Evolutionary conservation across 64 coral and sea anemone genomes (phyloP).

Genomic region (Astreopora myriophthalma): DNA sequence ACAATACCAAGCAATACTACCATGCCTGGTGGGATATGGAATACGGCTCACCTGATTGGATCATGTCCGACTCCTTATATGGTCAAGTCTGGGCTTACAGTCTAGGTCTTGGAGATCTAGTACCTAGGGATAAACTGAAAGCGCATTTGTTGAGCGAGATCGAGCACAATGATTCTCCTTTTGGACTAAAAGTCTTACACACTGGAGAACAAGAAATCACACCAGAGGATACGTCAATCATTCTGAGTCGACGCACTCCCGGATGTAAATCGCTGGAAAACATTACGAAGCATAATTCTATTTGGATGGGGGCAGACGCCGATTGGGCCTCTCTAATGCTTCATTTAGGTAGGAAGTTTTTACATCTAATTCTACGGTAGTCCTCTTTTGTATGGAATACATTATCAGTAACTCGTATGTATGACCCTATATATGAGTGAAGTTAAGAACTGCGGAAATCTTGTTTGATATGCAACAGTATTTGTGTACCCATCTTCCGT

Average conservation of each 20-base stretch:
- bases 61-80: slow-evolving; percentile 95
- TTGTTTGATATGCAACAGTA: too few species aligned
- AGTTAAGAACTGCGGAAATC: too few species aligned
- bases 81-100: slow-evolving; percentile 92
- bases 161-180: slow-evolving; percentile 79
- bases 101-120: slow-evolving; percentile 76
- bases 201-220: slow-evolving; percentile 43
- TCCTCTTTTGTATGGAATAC: too few species aligned
- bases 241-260: slow-evolving; percentile 53
- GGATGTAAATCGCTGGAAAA: slow-evolving; percentile 91
- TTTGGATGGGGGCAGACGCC: slow-evolving; percentile 94
- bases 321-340: slow-evolving; percentile 90
- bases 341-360: slow-evolving; percentile 56
- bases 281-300: slow-evolving; percentile 87
- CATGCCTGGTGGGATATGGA: slow-evolving; percentile 94
- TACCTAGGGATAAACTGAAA: slow-evolving; percentile 74
- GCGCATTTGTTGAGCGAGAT: slow-evolving; percentile 74
- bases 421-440: too few species aligned
- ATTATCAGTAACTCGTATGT: too few species aligned
- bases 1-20: slow-evolving; percentile 62
- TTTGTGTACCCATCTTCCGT: too few species aligned
- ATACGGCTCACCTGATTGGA: slow-evolving; percentile 86
- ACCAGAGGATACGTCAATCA: slow-evolving; percentile 80
- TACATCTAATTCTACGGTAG: background rate
- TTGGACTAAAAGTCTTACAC: slow-evolving; percentile 73